phyloP scores from a whole-genome alignment of 2,113 vertebrate genomes.

The Entomyzon cyanotis region DNA sequence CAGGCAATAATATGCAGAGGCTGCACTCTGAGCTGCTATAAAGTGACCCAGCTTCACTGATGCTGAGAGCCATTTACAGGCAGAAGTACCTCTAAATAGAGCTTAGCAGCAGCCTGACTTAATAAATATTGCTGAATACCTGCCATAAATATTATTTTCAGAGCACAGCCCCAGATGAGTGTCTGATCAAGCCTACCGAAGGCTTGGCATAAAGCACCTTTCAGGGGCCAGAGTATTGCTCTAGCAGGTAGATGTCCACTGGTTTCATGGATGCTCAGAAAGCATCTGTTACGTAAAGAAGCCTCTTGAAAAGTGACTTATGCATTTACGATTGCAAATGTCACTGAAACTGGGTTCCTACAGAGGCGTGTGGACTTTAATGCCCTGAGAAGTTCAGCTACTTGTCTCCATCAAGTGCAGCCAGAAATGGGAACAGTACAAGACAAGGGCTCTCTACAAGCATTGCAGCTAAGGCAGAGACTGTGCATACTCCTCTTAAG shows the following conservation, averaged over 20 bases:
- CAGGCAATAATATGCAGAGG: not conserved
- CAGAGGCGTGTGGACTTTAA: fast-evolving
- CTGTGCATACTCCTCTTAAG: not conserved
- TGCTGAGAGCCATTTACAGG: not conserved
- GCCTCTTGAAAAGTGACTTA: not conserved
- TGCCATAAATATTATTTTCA: not conserved
- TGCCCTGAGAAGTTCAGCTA: not conserved
- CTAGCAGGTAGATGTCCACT: not conserved
- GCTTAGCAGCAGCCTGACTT: not conserved
- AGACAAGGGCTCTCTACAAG: not conserved
- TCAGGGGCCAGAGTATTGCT: not conserved
- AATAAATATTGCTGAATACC: not conserved
- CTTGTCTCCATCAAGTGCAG: not conserved
- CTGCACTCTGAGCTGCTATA: not conserved
- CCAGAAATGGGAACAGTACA: not conserved
- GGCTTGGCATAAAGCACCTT: not conserved
- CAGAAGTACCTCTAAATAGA: not conserved
- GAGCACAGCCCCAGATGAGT: not conserved
- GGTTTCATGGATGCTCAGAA: not conserved
- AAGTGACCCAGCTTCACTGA: not conserved
- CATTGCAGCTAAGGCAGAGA: not conserved
- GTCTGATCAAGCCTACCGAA: not conserved
- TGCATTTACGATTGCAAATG: not conserved
- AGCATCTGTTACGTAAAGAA: not conserved
- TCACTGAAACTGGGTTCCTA: not conserved